Evolutionary conservation across 2,113 vertebrate genomes (phyloP), one percentile per base, ranked within the genome.

Genomic region (Planiliza haematocheilus): DNA sequence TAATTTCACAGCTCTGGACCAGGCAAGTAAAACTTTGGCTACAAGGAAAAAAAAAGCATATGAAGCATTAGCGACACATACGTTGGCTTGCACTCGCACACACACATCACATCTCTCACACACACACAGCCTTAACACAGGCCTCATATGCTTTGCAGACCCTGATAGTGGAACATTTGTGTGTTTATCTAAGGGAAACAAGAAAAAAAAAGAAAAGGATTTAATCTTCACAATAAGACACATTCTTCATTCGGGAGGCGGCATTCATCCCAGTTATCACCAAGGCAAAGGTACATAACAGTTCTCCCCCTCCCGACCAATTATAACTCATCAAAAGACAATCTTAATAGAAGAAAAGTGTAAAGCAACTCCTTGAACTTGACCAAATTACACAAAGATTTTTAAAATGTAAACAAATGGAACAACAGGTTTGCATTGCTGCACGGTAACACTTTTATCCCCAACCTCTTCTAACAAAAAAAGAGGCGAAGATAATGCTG

Each of bases 91-190:
- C 74, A 53, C 58, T 30, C 37, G 2, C 13, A 18, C 59, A 17
- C 6, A 57, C 39, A 38, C 50, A 10, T 34, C 48, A 68, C 55
- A 41, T 30, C 3, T 30, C 24, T 30, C 55, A 21, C 58, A 43
- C n/a, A 14, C 63, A 66, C 50, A 62, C 63, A 61, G 53, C 59
- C 71, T 43, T 58, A 73, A 64, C 63, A 56, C 61, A 82, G 77
- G 65, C 75, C 70, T 85, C 66, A 71, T 83, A 82, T 78, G 70
- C 83, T 86, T 82, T 53, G 39, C 52, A 74, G 74, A 90, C 81
- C 87, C 89, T 89, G 86, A 91, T 83, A 80, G 71, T 86, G 58
- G 46, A 83, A 86, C 66, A 37, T 78, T 79, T 72, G 49, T 73
- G 62, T 79, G 30, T 77, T 84, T 66, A 49, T 77, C 53, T 51